Evolutionary conservation across 1,140 invertebrate genomes (phyloP).

Genomic region (Notospermus geniculatus): DNA sequence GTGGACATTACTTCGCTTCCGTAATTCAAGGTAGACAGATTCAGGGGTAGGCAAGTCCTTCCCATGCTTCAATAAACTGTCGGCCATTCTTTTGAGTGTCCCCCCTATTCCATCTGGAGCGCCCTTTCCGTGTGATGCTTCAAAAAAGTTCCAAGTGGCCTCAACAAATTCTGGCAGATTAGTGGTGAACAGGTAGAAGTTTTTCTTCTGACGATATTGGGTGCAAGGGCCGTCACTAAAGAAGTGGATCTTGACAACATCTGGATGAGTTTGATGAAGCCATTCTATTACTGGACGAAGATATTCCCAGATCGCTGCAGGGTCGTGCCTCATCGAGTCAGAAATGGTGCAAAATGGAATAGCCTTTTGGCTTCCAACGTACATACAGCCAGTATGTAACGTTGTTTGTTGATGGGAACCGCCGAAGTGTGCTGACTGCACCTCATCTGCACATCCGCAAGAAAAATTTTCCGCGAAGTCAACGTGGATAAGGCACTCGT

Average conservation of each 20-base stretch:
- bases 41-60: conserved; percentile 12
- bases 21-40: conserved; percentile 7
- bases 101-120: conserved; percentile 54
- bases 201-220: conserved; percentile 16
- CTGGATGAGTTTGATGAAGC: conserved; percentile 13
- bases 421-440: conserved; percentile 17
- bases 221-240: conserved; percentile 17
- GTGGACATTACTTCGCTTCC: not conserved
- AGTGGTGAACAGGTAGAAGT: conserved; percentile 14
- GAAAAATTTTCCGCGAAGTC: conserved; percentile 20
- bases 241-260: conserved; percentile 10
- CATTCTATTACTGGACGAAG: conserved; percentile 14
- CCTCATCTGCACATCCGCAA: not conserved
- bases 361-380: conserved; percentile 2
- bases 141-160: conserved; percentile 49
- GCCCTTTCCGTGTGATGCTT: conserved; percentile 55
- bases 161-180: conserved; percentile 11
- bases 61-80: conserved; percentile 5
- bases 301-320: conserved; percentile 14
- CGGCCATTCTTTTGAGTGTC: conserved; percentile 43
- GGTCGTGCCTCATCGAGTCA: conserved; percentile 1
- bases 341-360: conserved; percentile 11
- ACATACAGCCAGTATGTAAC: conserved; percentile 12
- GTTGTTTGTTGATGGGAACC: conserved; percentile 14
- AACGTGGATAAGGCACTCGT: conserved; percentile 14